A percentile compares a stretch with the other conserved stretches of the same genome.
Conservation (phyloP, 2,888 invertebrate species). For the Apeira syringaria region DNA sequence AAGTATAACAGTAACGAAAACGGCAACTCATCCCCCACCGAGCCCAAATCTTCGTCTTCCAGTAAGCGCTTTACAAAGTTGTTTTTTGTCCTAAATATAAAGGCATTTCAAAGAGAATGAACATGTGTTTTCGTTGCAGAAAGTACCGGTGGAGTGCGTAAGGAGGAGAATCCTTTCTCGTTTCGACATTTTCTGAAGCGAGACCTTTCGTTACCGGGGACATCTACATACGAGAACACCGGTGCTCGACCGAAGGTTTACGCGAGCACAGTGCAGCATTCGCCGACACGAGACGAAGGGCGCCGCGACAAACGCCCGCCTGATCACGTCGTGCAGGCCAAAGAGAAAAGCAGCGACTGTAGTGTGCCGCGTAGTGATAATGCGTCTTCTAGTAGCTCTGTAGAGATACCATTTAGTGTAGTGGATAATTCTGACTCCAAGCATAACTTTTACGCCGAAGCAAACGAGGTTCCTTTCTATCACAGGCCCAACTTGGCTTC, state of each 20-base stretch:
- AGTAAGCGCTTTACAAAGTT: constrained; percentile 75
- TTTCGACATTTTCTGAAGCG: constrained; percentile 93
- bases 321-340: constrained; percentile 55
- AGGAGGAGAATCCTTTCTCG: constrained; percentile 92
- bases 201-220: constrained; percentile 80
- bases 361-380: constrained; percentile 54
- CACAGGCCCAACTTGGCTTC: constrained; percentile 72
- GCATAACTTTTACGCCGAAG: constrained; percentile 73
- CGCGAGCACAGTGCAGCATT: constrained; percentile 76
- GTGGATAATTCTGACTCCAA: constrained; percentile 77
- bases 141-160: constrained; percentile 72
- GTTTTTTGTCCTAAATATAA: constrained; percentile 78
- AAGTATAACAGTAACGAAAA: constrained; percentile 73
- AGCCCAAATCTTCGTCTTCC: constrained; percentile 69
- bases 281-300: constrained; percentile 68
- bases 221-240: constrained; percentile 85
- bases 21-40: constrained; percentile 59
- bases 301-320: constrained; percentile 55
- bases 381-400: constrained; percentile 71
- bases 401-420: constrained; percentile 76
- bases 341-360: constrained; percentile 60
- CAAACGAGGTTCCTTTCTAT: constrained; percentile 65
- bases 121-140: constrained; percentile 60
- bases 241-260: constrained; percentile 92
- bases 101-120: constrained; percentile 50